These are phyloP conservation scores for Lysandra bellargus DNA, from an alignment of 2,888 invertebrate species.

Conservation along the genomic window DNA sequence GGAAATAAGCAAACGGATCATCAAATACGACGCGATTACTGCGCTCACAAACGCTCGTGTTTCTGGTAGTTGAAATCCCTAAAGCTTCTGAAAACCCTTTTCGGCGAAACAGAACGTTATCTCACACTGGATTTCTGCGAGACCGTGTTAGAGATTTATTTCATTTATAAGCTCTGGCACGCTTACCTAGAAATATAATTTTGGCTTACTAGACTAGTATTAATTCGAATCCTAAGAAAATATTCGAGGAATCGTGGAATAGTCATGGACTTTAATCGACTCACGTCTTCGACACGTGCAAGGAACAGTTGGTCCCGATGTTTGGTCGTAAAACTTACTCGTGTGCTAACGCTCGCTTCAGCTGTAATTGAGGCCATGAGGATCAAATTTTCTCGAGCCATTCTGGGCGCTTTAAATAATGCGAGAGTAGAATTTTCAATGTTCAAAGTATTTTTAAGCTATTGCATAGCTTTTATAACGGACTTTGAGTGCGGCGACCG, in stretches of 20 bases:
- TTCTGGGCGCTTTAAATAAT: background rate
- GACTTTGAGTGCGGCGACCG: too few relatives aligned
- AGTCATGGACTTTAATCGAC: constrained; percentile 1
- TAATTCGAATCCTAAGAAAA: background rate
- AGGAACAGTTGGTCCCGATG: constrained; percentile 60
- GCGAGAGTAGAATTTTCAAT: background rate
- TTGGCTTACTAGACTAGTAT: background rate
- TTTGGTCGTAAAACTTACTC: constrained; percentile 59
- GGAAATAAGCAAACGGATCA: background rate
- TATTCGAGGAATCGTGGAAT: background rate
- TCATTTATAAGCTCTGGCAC: too few relatives aligned
- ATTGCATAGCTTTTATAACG: too few relatives aligned
- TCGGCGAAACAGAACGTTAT: too few relatives aligned
- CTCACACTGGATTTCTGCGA: too few relatives aligned
- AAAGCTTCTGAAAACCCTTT: too few relatives aligned
- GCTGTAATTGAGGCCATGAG: constrained; percentile 15
- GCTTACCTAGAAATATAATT: too few relatives aligned
- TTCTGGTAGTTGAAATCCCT: too few relatives aligned
- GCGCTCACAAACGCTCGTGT: too few relatives aligned
- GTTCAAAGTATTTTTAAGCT: background rate
- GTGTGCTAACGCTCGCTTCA: constrained; percentile 40
- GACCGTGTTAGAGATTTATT: too few relatives aligned
- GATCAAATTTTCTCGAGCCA: background rate
- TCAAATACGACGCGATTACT: too few relatives aligned
- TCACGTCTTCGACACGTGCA: constrained; percentile 51